phyloP scores from a whole-genome alignment of 2,113 vertebrate species.

The Cheilinus undulatus region DNA sequence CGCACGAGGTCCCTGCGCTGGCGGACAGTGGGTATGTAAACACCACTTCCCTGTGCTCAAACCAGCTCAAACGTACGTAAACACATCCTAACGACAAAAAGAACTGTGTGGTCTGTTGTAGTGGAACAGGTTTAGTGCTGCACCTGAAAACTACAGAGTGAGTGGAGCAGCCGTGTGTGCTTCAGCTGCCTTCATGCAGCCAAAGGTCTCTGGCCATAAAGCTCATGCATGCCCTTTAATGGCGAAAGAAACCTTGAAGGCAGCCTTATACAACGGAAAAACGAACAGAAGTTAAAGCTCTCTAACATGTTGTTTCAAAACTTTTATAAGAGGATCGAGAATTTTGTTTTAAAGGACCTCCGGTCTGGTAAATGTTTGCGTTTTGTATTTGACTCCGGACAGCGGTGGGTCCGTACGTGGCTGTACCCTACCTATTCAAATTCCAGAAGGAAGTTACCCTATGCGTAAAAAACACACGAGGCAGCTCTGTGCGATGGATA shows the following conservation, averaged over 20 bases:
- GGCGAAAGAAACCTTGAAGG: constrained; percentile 67
- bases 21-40: constrained; percentile 58
- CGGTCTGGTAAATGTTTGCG: constrained; percentile 16
- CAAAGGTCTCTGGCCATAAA: constrained; percentile 74
- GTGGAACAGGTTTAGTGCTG: background rate
- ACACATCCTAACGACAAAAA: background rate
- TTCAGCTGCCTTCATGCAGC: constrained; percentile 40
- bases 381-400: constrained; percentile 40
- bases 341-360: background rate
- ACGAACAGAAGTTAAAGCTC: constrained; percentile 30
- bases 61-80: constrained; percentile 19
- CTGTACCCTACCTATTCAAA: constrained; percentile 16
- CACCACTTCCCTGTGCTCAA: constrained; percentile 52
- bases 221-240: constrained; percentile 75
- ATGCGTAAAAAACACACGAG: background rate
- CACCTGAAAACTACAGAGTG: constrained; percentile 39
- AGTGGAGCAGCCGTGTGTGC: constrained; percentile 15
- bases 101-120: fast-evolving
- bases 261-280: constrained; percentile 50
- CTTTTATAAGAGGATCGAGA: constrained; percentile 17
- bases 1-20: constrained; percentile 62
- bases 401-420: constrained; percentile 33
- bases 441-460: constrained; percentile 49
- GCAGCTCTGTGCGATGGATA: constrained; percentile 5
- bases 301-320: constrained; percentile 37